These are phyloP conservation scores for Spatulosminthurus flaviceps DNA, from an alignment of 2,888 invertebrate species.

Conservation along the genomic window DNA sequence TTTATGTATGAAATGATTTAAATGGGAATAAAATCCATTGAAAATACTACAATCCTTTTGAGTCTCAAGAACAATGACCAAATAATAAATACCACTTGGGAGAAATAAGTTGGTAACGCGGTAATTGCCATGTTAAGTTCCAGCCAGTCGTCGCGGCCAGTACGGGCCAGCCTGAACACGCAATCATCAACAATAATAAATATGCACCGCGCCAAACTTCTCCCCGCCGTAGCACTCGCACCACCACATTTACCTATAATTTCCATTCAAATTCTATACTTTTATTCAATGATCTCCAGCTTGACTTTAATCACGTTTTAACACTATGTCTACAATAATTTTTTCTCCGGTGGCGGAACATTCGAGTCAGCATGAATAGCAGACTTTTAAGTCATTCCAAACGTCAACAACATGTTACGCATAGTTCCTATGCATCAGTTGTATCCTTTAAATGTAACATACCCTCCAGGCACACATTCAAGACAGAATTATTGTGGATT, in stretches of 20 bases:
- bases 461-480: no score
- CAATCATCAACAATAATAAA: slow-evolving; percentile 10
- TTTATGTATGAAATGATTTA: no score
- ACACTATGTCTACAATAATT: slow-evolving; percentile 7
- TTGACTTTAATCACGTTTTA: not conserved
- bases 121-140: slow-evolving; percentile 6
- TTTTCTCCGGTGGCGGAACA: no score
- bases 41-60: not conserved
- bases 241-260: slow-evolving; percentile 23
- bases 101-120: not conserved
- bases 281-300: slow-evolving; percentile 6
- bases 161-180: not conserved
- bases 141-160: slow-evolving; percentile 20
- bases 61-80: not conserved
- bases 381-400: no score
- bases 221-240: not conserved
- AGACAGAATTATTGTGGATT: no score
- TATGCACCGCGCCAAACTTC: slow-evolving; percentile 9
- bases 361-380: no score
- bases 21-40: not conserved
- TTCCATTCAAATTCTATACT: slow-evolving; percentile 20
- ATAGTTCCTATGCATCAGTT: no score
- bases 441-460: no score
- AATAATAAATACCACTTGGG: not conserved
- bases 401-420: no score